A percentile compares a stretch with the other conserved stretches of the same genome.
These are phyloP conservation scores for Nudaria mundana DNA, from an alignment of 2,888 invertebrate species.

Conservation along the genomic window DNA sequence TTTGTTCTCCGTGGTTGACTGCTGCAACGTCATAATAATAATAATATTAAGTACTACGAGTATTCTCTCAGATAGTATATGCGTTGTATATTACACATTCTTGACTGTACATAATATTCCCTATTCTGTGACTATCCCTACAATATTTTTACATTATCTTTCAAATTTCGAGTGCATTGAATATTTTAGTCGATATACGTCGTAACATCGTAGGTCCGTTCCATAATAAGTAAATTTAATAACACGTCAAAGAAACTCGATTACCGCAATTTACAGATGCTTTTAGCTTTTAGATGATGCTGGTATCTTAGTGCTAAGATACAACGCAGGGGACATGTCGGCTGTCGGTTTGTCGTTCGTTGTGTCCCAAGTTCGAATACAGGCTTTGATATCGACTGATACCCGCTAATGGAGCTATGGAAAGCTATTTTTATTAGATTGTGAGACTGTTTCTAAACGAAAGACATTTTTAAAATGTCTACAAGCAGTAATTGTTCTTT, in stretches of 20 bases:
- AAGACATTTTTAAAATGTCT: slow-evolving; percentile 6
- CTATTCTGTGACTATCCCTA: too few species aligned
- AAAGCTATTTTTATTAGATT: slow-evolving; percentile 35
- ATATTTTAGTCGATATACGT: neutral
- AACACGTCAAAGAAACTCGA: slow-evolving; percentile 30
- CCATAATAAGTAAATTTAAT: slow-evolving; percentile 24
- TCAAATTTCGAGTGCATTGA: neutral
- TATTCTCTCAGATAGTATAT: too few species aligned
- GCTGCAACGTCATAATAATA: too few species aligned
- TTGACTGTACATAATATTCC: too few species aligned
- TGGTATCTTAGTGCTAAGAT: slow-evolving; percentile 54
- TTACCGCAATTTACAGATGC: slow-evolving; percentile 54
- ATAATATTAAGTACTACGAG: too few species aligned
- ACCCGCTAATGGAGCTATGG: slow-evolving; percentile 69
- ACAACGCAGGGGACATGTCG: slow-evolving; percentile 48
- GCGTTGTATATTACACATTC: too few species aligned
- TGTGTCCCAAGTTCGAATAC: slow-evolving; percentile 44
- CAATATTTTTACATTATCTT: too few species aligned
- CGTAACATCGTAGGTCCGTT: neutral
- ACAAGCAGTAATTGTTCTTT: slow-evolving; percentile 4
- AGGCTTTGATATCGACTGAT: slow-evolving; percentile 54
- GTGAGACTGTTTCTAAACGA: slow-evolving; percentile 18
- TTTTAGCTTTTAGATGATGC: slow-evolving; percentile 58
- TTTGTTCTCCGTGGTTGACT: too few species aligned
- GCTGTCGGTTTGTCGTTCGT: slow-evolving; percentile 40